These are phyloP conservation scores for Phallusia fumigata DNA, from an alignment of 23 tunicate species.

Conservation along the genomic window DNA sequence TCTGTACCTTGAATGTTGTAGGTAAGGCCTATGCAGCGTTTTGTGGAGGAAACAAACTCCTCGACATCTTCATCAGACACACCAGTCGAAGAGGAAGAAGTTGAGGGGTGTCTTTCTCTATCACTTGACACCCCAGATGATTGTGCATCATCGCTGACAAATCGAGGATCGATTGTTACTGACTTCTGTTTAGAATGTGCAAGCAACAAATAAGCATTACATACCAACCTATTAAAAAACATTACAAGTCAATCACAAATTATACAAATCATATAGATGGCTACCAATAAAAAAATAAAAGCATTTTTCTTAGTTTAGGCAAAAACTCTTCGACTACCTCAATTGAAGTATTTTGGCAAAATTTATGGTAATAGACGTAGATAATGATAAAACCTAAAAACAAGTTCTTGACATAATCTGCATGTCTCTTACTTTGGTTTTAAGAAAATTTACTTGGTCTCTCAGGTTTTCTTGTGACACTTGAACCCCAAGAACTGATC, in stretches of 20 bases:
- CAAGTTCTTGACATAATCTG: no score
- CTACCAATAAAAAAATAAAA: no score
- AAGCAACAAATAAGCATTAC: no score
- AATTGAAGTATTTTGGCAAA: no score
- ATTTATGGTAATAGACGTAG: no score
- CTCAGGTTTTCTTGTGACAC: neutral
- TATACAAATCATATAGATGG: no score
- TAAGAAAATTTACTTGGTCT: neutral
- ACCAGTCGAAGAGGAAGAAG: neutral
- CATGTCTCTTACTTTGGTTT: neutral
- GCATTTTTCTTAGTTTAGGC: no score
- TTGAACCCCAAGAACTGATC: neutral
- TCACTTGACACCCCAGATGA: neutral
- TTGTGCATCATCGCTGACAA: neutral
- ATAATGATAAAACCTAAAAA: no score
- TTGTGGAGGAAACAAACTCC: slow-evolving; percentile 33
- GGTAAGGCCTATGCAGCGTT: slow-evolving; percentile 43
- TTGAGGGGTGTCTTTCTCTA: neutral
- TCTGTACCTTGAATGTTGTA: slow-evolving; percentile 52
- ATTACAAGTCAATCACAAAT: no score
- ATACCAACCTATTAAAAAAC: no score
- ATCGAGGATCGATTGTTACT: neutral
- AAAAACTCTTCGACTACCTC: no score
- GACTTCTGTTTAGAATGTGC: neutral
- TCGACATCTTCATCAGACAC: slow-evolving; percentile 49